Conservation (phyloP, 2,113 vertebrate genomes). For the Daphoenositta chrysoptera region DNA sequence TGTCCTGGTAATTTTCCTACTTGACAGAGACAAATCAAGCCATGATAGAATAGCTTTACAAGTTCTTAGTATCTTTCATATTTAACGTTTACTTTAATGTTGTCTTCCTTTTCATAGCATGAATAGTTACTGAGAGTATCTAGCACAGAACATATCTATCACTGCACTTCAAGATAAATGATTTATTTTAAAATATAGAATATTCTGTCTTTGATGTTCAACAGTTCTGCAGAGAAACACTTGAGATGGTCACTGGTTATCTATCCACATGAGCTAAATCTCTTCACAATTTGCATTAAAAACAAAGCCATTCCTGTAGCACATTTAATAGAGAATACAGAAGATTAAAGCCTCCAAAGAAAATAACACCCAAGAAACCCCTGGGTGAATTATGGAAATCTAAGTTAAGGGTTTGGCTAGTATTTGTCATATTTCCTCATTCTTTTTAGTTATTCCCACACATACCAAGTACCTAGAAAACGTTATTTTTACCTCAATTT, state of each 20-base stretch:
- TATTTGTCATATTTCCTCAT: neutral
- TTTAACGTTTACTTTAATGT: slow-evolving; percentile 20
- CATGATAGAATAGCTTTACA: neutral
- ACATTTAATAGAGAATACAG: neutral
- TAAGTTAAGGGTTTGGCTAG: neutral
- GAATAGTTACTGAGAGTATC: slow-evolving; percentile 1
- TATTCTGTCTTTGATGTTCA: slow-evolving; percentile 57
- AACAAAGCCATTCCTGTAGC: slow-evolving; percentile 3
- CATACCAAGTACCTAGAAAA: neutral
- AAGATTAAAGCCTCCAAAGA: slow-evolving; percentile 26
- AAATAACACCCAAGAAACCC: slow-evolving; percentile 10
- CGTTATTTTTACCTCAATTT: neutral
- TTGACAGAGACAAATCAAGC: neutral
- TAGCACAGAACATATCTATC: neutral
- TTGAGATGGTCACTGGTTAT: slow-evolving; percentile 55
- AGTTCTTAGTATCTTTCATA: neutral
- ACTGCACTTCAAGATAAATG: slow-evolving; percentile 29
- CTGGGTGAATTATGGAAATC: neutral
- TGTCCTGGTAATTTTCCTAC: neutral
- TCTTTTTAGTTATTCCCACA: neutral
- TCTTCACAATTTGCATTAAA: slow-evolving; percentile 46
- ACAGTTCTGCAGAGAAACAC: slow-evolving; percentile 20
- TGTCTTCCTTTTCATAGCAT: neutral
- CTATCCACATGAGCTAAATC: slow-evolving; percentile 5
- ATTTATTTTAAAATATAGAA: slow-evolving; percentile 36